phyloP scores from a whole-genome alignment of 2,113 vertebrate species.

The Cyphomyrus discorhynchus region DNA sequence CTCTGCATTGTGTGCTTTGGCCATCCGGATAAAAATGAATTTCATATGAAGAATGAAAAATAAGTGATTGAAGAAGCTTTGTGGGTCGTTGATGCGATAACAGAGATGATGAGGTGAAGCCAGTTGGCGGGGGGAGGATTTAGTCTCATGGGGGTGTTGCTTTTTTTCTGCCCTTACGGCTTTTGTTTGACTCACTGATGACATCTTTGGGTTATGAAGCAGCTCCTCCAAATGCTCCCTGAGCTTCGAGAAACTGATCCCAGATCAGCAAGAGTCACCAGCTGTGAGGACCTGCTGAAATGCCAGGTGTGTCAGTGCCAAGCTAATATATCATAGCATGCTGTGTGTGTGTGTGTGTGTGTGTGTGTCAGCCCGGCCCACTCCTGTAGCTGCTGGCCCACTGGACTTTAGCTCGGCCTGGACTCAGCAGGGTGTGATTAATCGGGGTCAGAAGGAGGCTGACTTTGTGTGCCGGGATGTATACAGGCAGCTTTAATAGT shows the following conservation, averaged over 20 bases:
- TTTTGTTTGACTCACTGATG: background rate
- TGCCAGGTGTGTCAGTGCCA: background rate
- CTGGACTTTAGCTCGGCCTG: background rate
- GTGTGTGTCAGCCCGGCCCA: background rate
- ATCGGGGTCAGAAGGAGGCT: background rate
- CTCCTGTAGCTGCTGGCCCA: background rate
- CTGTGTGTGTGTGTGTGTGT: background rate
- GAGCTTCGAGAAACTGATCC: slow-evolving; percentile 32
- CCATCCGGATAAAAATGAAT: background rate
- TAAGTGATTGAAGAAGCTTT: background rate
- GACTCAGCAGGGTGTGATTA: background rate
- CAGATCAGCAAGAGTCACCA: slow-evolving; percentile 11
- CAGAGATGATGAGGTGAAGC: background rate
- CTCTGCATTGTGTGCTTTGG: background rate
- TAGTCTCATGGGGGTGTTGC: background rate
- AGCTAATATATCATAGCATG: background rate
- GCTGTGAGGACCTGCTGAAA: background rate
- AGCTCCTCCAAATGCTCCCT: slow-evolving; percentile 29
- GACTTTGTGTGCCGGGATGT: background rate
- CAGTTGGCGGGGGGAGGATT: background rate
- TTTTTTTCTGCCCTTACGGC: background rate
- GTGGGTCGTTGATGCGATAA: background rate
- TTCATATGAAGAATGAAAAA: background rate
- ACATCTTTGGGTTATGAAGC: slow-evolving; percentile 9
- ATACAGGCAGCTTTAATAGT: background rate